phyloP scores from a whole-genome alignment of 2,888 invertebrate genomes.

The Gnatocerus cornutus region DNA sequence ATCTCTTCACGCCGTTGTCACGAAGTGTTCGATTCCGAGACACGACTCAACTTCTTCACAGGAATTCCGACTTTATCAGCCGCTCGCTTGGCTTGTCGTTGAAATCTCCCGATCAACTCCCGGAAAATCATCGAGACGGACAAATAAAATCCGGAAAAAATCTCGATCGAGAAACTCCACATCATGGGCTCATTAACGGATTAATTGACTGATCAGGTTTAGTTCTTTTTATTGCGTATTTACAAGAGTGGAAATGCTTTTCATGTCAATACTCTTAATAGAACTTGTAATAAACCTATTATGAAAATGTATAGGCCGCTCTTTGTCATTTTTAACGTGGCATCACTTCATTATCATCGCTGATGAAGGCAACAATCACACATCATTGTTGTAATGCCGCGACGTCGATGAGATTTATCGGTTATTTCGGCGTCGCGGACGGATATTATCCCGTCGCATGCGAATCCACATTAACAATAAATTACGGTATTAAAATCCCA shows the following conservation, averaged over 20 bases:
- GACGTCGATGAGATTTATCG: conserved; percentile 25
- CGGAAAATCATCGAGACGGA: conserved; percentile 43
- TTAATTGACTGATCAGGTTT: conserved; percentile 41
- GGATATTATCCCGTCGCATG: conserved; percentile 64
- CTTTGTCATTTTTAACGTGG: conserved; percentile 31
- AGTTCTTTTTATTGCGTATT: conserved; percentile 32
- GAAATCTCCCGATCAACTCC: conserved; percentile 48
- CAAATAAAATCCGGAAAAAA: conserved; percentile 40
- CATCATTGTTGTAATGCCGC: no score
- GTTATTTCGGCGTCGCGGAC: conserved; percentile 38
- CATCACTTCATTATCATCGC: conserved; percentile 26
- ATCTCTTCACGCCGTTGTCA: conserved; percentile 55
- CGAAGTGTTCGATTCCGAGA: conserved; percentile 55
- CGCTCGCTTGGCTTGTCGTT: conserved; percentile 51
- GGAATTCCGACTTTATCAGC: conserved; percentile 53
- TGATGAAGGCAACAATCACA: conserved; percentile 5
- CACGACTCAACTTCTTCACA: conserved; percentile 54
- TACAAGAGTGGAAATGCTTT: conserved; percentile 32
- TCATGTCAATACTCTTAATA: conserved; percentile 21
- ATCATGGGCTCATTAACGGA: conserved; percentile 37
- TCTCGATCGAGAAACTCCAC: neutral
- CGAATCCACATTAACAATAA: conserved; percentile 68
- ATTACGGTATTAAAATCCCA: conserved; percentile 69
- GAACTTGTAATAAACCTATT: conserved; percentile 31
- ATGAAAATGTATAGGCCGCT: conserved; percentile 32